Percentiles rank a stretch among this genome's conserved stretches.
These are phyloP conservation scores for Drosophila paracracens DNA, from an alignment of 2,888 invertebrate species.

Conservation along the genomic window DNA sequence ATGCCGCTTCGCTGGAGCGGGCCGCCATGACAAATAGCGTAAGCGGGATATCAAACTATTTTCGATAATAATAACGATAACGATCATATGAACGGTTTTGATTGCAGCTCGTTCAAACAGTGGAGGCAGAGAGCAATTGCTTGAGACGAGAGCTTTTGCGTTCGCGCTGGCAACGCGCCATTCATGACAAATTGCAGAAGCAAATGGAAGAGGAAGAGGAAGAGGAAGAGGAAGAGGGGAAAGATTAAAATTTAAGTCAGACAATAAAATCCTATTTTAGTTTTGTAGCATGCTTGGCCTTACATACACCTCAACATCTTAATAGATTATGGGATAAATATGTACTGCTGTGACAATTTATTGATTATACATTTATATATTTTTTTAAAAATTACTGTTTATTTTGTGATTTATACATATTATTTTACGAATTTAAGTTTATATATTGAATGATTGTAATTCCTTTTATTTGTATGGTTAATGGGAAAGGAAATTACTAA, in stretches of 20 bases:
- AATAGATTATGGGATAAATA: neutral
- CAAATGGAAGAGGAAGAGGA: conserved; percentile 16
- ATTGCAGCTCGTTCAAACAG: conserved; percentile 72
- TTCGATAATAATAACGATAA: conserved; percentile 2
- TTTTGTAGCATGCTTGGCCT: neutral
- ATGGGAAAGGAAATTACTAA: neutral
- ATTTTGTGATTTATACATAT: neutral
- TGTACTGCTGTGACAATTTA: neutral
- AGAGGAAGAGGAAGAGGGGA: conserved; percentile 7
- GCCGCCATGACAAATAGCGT: conserved; percentile 79
- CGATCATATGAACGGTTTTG: neutral
- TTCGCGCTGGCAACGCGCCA: conserved; percentile 70
- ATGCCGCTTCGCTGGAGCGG: conserved; percentile 74
- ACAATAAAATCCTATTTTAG: neutral
- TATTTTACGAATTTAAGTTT: neutral
- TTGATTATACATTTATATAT: neutral
- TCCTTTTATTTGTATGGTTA: neutral
- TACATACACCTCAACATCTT: neutral
- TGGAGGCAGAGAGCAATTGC: conserved; percentile 75
- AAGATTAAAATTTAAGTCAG: neutral
- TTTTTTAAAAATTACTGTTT: neutral
- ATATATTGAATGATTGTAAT: neutral
- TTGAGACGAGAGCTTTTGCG: conserved; percentile 80
- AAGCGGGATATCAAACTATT: conserved; percentile 35
- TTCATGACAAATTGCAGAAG: conserved; percentile 50